These are phyloP conservation scores for Amblyopsis hoosieri DNA, from an alignment of 2,797 vertebrate species.

Conservation along the genomic window DNA sequence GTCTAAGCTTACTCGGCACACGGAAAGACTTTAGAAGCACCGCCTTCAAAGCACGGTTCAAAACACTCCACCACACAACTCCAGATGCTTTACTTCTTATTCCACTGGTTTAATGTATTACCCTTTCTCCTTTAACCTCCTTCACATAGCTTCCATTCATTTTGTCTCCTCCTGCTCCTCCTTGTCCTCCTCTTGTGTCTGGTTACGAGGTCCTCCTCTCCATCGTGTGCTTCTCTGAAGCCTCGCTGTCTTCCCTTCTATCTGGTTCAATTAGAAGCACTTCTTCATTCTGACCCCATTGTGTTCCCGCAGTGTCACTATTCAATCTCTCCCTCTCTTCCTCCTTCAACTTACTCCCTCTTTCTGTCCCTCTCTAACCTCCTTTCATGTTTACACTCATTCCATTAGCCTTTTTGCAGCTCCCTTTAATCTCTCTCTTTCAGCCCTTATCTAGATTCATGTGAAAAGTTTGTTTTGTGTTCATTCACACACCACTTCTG, in stretches of 20 bases:
- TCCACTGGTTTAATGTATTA: background rate
- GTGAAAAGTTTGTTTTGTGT: conserved; percentile 30
- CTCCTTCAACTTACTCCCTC: background rate
- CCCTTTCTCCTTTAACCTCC: background rate
- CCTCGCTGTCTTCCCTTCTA: conserved; percentile 68
- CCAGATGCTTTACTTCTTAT: too few species aligned
- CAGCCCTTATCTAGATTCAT: conserved; percentile 49
- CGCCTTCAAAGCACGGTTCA: too few species aligned
- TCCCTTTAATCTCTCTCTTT: conserved; percentile 61
- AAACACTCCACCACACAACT: too few species aligned
- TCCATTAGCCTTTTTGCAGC: conserved; percentile 64
- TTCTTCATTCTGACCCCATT: conserved; percentile 83
- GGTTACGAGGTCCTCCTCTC: conserved; percentile 12
- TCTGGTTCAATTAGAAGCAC: conserved; percentile 80
- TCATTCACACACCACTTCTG: too few species aligned
- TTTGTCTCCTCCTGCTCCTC: conserved; percentile 1
- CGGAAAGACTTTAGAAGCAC: too few species aligned
- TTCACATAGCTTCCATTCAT: background rate
- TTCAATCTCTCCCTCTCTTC: conserved; percentile 70
- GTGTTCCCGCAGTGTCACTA: conserved; percentile 77
- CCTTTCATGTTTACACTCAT: conserved; percentile 67
- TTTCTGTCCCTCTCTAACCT: conserved; percentile 29
- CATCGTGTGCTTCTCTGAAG: conserved; percentile 37
- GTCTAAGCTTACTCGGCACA: too few species aligned
- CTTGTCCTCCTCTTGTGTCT: background rate